Evolutionary conservation across 2,888 invertebrate species (phyloP).

Genomic region (Merodon equestris): DNA sequence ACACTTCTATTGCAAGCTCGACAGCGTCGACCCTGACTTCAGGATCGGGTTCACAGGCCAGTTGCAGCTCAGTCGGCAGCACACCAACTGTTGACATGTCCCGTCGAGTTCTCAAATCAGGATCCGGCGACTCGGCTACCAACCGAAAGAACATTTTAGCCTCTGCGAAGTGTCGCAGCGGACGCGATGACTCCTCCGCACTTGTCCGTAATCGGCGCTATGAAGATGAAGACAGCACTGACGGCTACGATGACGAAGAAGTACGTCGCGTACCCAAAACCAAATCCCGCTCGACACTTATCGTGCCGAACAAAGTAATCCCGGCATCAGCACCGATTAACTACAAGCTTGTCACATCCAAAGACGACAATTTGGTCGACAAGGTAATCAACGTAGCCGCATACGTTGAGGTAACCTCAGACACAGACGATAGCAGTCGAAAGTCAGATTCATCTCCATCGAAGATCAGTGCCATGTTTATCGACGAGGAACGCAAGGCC

Average conservation of each 20-base stretch:
- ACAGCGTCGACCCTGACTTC: slow-evolving; percentile 86
- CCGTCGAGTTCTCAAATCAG: slow-evolving; percentile 86
- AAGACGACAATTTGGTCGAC: slow-evolving; percentile 76
- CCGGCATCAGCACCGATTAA: slow-evolving; percentile 73
- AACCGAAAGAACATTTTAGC: slow-evolving; percentile 92
- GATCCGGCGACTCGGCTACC: slow-evolving; percentile 85
- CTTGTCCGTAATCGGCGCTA: slow-evolving; percentile 83
- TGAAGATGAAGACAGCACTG: slow-evolving; percentile 81
- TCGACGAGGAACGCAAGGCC: slow-evolving; percentile 78
- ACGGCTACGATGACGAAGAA: slow-evolving; percentile 77
- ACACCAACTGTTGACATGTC: slow-evolving; percentile 83
- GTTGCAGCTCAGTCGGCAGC: slow-evolving; percentile 84
- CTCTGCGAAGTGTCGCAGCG: slow-evolving; percentile 91
- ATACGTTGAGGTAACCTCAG: slow-evolving; percentile 78
- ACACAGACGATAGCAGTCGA: slow-evolving; percentile 78
- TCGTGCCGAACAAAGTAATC: slow-evolving; percentile 70
- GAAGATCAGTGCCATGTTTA: slow-evolving; percentile 79
- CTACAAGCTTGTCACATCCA: slow-evolving; percentile 73
- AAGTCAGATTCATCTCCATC: slow-evolving; percentile 77
- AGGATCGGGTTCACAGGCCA: slow-evolving; percentile 87
- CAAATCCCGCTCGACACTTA: slow-evolving; percentile 76
- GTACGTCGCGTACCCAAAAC: slow-evolving; percentile 78
- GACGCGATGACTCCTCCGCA: slow-evolving; percentile 86
- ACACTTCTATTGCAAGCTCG: slow-evolving; percentile 85
- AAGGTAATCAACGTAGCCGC: slow-evolving; percentile 79